phyloP scores from a whole-genome alignment of 1,140 invertebrate genomes.

The Zelostemma sp. region DNA sequence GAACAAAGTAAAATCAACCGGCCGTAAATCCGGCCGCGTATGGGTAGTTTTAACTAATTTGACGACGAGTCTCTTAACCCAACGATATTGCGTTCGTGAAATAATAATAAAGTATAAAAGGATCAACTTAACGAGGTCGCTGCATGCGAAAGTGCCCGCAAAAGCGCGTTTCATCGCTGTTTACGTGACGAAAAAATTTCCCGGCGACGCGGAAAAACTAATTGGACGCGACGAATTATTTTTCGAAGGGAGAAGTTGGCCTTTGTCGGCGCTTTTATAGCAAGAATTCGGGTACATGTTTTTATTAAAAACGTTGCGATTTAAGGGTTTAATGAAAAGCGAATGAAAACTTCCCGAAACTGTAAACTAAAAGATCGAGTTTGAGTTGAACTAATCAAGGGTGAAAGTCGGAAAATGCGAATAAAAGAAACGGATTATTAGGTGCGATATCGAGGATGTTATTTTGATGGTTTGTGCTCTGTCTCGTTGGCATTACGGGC shows the following conservation, averaged over 20 bases:
- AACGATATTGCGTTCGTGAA: constrained; percentile 66
- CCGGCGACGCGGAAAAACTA: neutral
- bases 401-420: neutral
- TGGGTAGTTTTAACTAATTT: constrained; percentile 66
- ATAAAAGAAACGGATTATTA: neutral
- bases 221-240: neutral
- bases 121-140: constrained; percentile 67
- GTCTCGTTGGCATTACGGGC: constrained; percentile 56
- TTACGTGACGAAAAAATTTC: constrained; percentile 41
- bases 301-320: too few relatives aligned
- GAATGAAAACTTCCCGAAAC: too few relatives aligned
- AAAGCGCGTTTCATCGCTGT: constrained; percentile 56
- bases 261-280: too few relatives aligned
- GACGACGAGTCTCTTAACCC: constrained; percentile 59
- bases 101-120: constrained; percentile 71
- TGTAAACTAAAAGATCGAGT: too few relatives aligned
- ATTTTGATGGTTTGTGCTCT: neutral
- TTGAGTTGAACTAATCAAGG: neutral
- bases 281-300: too few relatives aligned
- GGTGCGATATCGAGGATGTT: neutral
- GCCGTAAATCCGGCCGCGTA: constrained; percentile 61
- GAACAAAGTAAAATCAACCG: constrained; percentile 5
- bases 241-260: too few relatives aligned
- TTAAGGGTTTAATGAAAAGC: too few relatives aligned
- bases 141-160: constrained; percentile 48